phyloP scores from a whole-genome alignment of 35 echinoderm and acorn worm species.

The Anneissia japonica region DNA sequence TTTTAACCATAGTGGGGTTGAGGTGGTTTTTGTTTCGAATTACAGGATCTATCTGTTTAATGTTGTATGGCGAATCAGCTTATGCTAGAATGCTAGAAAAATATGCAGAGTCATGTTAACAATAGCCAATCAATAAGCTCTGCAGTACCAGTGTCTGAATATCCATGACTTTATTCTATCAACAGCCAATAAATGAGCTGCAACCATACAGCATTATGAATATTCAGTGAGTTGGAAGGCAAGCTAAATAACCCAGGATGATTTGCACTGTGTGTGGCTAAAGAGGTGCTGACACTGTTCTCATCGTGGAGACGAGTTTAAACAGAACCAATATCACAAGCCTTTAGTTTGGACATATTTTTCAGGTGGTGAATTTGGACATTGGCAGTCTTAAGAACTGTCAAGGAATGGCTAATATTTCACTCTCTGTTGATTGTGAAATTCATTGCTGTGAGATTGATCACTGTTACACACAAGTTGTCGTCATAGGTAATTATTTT shows the following conservation, averaged over 20 bases:
- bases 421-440: neutral
- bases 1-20: no score
- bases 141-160: neutral
- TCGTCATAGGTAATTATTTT: slow-evolving; percentile 28
- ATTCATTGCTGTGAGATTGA: slow-evolving; percentile 22
- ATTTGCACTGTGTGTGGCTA: neutral
- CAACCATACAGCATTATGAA: neutral
- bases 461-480: slow-evolving; percentile 32
- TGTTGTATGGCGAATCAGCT: no score
- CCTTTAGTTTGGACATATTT: no score
- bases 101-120: no score
- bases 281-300: no score
- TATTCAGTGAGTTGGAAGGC: neutral
- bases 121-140: no score
- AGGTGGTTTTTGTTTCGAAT: no score
- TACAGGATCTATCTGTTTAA: no score
- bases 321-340: no score
- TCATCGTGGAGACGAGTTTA: no score
- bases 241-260: no score
- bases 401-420: neutral
- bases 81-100: no score
- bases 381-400: neutral
- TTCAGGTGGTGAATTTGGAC: neutral
- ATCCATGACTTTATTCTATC: neutral
- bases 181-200: neutral